Evolutionary conservation across 1,140 invertebrate genomes (phyloP), one percentile per base, ranked within the genome.

Genomic region (Pomacea maculata): DNA sequence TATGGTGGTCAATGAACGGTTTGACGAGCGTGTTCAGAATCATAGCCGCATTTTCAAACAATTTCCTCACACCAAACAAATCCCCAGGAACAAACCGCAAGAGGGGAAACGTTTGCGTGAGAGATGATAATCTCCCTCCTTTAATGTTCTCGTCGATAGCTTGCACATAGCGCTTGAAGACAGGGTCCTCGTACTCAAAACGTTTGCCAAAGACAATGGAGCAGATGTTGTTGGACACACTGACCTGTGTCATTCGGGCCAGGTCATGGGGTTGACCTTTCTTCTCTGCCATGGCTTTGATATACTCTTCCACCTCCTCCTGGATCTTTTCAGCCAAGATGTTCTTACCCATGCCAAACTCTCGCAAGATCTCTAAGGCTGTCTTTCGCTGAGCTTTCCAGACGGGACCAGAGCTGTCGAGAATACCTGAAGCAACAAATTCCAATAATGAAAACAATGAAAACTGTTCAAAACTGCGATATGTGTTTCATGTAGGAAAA

Each of bases 301-400:
- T 25, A 52, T 82, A 82, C 1, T 78, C 61, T 45, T 55, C 70
- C 11, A 78, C 57, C 65, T 85, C 84, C 25, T 85, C 87, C 52
- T 93, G 89, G 34, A 97, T 95, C 57, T 94, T 92, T 77, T 92
- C 88, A 89, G 96, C 94, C 86, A 97, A 91, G 12, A 94, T 93
- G 21, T 87, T 87, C 85, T 95, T 95, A 8, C 94, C 92, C 92
- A 95, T 95, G 6, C 96, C 96, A 78, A 97, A 93, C 76, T 94
- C 93, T 89, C 95, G 95, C 15, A 98, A 91, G 90, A 94, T 95
- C 11, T 91, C 91, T 4, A 94, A 92, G 1, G 95, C 93, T 83
- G 97, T 95, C 85, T 94, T 94, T 55, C 96, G 92, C 85, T 97
- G 96, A 83, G 97, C 94, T 83, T 93, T 94, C 96, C 96, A 98